Base-by-base conservation (phyloP, 2,113 vertebrate species). In the Syrmaticus mikado region DNA sequence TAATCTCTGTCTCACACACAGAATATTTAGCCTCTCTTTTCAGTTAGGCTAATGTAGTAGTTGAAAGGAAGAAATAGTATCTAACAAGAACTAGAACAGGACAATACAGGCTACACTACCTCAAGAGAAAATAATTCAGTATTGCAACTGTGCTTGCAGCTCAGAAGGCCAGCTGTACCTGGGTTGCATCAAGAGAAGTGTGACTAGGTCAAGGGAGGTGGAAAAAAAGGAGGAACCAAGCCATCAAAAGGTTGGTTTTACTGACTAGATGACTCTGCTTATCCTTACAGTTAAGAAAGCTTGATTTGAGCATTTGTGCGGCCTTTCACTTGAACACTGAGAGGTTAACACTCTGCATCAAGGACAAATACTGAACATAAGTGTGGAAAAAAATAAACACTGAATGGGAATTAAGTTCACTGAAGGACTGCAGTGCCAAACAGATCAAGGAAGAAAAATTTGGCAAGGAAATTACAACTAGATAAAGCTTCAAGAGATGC, bases 241-340 rank as follows among this genome's bases (percentile, higher is more conserved):
- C 18, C 14, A 58, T 45, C 55, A n/a, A 21, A 21, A 43, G 41
- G 10, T 30, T 22, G 83, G 4, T 8, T 81, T 55, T 80, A 16
- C 43, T 0, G 0, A 19, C 4, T 38, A 9, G 25, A 53, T 57
- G 34, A 46, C 55, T 84, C 36, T 28, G 12, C 7, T 58, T 41
- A 70, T 48, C 25, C 13, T 45, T 64, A 62, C 4, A 64, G 13
- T 7, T 5, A 25, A 34, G 21, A 68, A 25, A 46, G 43, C 43
- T 46, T 66, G 40, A 19, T 65, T 38, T 27, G 32, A 58, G 18
- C 55, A 57, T 57, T 36, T 62, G 24, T 38, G 4, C 38, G 16
- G 16, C 61, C 25, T 64, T 38, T 13, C 21, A 53, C 22, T 34
- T 9, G 20, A 78, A 75, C 13, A 17, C 0, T 72, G 25, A 71